Evolutionary conservation across 2,113 vertebrate species (phyloP).

Genomic region (Burhinus oedicnemus): DNA sequence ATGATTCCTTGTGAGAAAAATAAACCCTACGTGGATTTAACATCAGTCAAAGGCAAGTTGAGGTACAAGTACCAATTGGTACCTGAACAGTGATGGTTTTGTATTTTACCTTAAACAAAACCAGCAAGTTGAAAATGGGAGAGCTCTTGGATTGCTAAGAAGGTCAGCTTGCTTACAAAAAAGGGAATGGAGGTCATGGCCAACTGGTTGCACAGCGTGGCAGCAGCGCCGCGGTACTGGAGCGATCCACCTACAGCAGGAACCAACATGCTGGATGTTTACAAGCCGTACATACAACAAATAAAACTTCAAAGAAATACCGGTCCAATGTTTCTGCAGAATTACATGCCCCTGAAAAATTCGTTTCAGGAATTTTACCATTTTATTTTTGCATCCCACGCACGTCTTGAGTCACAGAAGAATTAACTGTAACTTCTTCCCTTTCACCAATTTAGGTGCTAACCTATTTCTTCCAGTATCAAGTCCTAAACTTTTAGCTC

Average conservation of each 20-base stretch:
- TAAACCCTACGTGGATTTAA: not conserved
- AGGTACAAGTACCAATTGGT: not conserved
- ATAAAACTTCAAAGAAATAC: not conserved
- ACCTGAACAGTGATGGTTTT: not conserved
- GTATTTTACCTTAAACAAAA: not conserved
- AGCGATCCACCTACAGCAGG: not conserved
- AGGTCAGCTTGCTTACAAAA: not conserved
- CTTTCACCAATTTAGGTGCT: not conserved
- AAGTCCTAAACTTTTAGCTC: not conserved
- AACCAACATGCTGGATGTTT: accelerated
- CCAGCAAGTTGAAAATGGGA: accelerated
- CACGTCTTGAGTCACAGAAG: not conserved
- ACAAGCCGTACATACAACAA: not conserved
- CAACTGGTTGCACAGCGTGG: not conserved
- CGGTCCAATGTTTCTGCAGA: not conserved
- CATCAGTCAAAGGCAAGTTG: not conserved
- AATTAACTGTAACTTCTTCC: not conserved
- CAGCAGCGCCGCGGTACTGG: not conserved
- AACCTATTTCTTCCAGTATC: not conserved
- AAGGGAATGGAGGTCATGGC: not conserved
- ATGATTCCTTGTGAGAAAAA: not conserved
- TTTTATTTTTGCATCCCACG: not conserved
- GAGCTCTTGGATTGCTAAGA: not conserved
- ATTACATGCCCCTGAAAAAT: not conserved
- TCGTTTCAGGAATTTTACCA: not conserved